Conservation (phyloP, 2,113 vertebrate species). For the Furnarius figulus region DNA sequence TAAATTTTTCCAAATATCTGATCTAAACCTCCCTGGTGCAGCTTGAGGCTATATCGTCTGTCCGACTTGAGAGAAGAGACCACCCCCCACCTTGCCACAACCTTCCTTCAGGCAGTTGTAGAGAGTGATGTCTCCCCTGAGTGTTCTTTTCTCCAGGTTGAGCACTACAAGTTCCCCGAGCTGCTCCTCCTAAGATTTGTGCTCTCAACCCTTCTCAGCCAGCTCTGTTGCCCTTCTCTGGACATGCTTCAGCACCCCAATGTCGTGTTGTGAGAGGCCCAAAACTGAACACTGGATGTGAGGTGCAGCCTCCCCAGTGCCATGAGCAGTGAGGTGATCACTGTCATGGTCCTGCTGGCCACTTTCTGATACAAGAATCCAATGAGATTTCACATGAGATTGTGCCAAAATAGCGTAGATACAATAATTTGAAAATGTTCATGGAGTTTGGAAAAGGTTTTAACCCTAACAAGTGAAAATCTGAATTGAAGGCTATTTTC, state of each 20-base stretch:
- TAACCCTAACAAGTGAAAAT: neutral
- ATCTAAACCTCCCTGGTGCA: neutral
- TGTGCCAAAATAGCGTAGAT: neutral
- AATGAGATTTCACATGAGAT: neutral
- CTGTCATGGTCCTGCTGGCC: neutral
- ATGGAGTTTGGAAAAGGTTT: neutral
- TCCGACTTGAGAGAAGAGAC: neutral
- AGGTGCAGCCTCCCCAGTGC: neutral
- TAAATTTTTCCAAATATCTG: neutral
- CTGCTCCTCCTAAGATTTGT: neutral
- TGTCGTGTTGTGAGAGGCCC: neutral
- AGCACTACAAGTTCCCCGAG: neutral
- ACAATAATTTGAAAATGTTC: neutral
- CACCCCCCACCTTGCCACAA: neutral
- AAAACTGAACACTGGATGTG: accelerated
- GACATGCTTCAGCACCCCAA: accelerated
- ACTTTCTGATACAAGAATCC: neutral
- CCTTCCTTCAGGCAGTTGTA: neutral
- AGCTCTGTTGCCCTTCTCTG: neutral
- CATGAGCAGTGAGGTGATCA: accelerated
- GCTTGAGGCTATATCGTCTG: neutral
- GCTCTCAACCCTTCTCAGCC: neutral
- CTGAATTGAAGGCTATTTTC: neutral
- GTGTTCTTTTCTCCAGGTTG: neutral
- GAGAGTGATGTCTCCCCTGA: neutral